Base-by-base conservation (phyloP, 2,797 vertebrate species). In the Dicrostonyx torquatus region DNA sequence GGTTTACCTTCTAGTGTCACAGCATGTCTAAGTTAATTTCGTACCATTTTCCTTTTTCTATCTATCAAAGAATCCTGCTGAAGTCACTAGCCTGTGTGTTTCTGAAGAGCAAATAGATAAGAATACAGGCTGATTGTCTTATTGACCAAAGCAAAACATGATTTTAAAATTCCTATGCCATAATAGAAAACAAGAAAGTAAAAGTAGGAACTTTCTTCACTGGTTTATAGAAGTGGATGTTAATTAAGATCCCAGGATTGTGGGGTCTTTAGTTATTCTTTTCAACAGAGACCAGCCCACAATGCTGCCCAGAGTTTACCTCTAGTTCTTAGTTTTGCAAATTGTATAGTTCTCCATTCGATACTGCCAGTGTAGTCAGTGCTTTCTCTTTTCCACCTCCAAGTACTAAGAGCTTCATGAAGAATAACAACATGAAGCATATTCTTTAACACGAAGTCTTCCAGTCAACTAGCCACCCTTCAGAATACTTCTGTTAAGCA, bases 131-230 rank as follows among this genome's bases (percentile, higher is more conserved):
- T 89, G n/a, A 45, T 94, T 94, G 92, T 96, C 77, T 95, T 90
- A 89, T 93, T 94, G 93, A 70, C 60, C 70, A 92, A 95, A 92
- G 64, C 29, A 96, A 93, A 95, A 90, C 60, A 66, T 85, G 93
- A 87, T 92, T 95, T 93, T 79, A 78, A 95, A 94, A 90, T 75
- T 91, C 89, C 62, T 75, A 84, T 93, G 62, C 55, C 79, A 89
- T 53, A 62, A 82, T 50, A 75, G 53, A 92, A 96, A 82, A 45
- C 62, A n/a, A 17, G 93, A 94, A 87, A 78, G 31, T 90, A 88
- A 87, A 94, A 94, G 77, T 87, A 66, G 75, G 89, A 90, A 82
- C 58, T 88, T 58, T 88, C 40, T 86, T 93, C 50, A 76, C 58
- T 13, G 83, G 24, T 70, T 1, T 92, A 37, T 68, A 95, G 77